Evolutionary conservation across 92 coral and sea anemone species (phyloP), one percentile per base, ranked within the genome.

Genomic region (Muricea muricata): DNA sequence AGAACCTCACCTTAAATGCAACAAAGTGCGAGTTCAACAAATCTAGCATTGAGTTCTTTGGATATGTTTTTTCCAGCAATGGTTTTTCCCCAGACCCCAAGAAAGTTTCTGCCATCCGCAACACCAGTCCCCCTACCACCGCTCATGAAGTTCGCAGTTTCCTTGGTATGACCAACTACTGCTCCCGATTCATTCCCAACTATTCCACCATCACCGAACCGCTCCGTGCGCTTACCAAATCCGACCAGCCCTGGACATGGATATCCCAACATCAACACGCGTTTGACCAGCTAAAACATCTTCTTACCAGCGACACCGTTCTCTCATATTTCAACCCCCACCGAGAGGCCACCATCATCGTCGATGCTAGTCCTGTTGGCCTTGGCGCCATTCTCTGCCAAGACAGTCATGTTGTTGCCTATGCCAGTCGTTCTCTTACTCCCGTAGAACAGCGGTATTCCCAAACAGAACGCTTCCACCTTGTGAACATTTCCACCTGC

Each of bases 71-170:
- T 73, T 71, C 86, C 31, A 54, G 79, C n/a, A 84, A 76, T 78
- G 93, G 86, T 7, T 68, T 86, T 79, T 70, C 75, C 65, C 84
- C 90, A 13, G 89, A 87, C 52, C 92, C 89, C 37, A 89, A 73
- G 73, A 79, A 89, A 58, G 86, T 89, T 31, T 77, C 75, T 13
- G 91, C 83, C n/a, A 67, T 82, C 35, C 85, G 78, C 71, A 75
- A 82, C 48, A 55, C 85, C 35, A 82, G 80, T 10, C 75, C 89
- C 41, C 91, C 87, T 4, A 87, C 85, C 65, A 91, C 63, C 15
- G 76, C 34, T 1, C 55, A 84, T 18, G 91, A 87, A 84, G 83
- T 84, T 41, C 72, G 84, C 46, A 73, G 89, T 74, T 70, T 81
- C 14, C 92, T 91, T 31, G 82, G 84, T 34, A 80, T 83, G 86